Conservation (phyloP, 2,888 invertebrate species). For the Thymelicus acteon region DNA sequence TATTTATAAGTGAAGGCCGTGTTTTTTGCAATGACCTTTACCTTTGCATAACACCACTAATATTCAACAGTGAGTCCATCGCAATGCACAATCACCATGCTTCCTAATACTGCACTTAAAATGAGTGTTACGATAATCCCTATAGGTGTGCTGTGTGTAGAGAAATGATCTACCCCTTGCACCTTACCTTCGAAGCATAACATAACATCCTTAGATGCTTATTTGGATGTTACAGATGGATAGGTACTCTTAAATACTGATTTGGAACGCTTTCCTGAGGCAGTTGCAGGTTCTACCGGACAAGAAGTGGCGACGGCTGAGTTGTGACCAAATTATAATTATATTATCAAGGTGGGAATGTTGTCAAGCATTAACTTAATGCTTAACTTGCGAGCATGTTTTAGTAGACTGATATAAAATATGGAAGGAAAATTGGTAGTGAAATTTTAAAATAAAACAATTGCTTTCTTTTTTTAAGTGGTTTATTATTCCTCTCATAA, state of each 20-base stretch:
- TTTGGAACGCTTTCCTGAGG: neutral
- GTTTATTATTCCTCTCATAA: slow-evolving; percentile 15
- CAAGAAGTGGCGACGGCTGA: neutral
- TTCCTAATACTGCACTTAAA: no score
- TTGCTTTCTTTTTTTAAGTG: neutral
- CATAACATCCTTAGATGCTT: neutral
- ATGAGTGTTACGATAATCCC: no score
- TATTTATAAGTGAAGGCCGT: neutral
- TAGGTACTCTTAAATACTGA: neutral
- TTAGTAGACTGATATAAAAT: neutral
- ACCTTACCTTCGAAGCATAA: neutral
- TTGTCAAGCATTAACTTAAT: neutral
- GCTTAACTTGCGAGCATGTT: neutral
- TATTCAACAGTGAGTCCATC: neutral
- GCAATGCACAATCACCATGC: neutral
- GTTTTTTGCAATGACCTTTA: neutral
- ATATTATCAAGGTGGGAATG: no score
- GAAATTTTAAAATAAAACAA: neutral
- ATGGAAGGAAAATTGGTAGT: neutral
- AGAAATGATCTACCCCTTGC: neutral
- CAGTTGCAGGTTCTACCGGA: no score
- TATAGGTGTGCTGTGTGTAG: no score
- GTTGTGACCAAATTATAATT: no score
- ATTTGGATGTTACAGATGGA: neutral
- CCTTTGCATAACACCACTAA: neutral